These are phyloP conservation scores for Ophion obscuratus DNA, from an alignment of 2,888 invertebrate species.

Conservation along the genomic window DNA sequence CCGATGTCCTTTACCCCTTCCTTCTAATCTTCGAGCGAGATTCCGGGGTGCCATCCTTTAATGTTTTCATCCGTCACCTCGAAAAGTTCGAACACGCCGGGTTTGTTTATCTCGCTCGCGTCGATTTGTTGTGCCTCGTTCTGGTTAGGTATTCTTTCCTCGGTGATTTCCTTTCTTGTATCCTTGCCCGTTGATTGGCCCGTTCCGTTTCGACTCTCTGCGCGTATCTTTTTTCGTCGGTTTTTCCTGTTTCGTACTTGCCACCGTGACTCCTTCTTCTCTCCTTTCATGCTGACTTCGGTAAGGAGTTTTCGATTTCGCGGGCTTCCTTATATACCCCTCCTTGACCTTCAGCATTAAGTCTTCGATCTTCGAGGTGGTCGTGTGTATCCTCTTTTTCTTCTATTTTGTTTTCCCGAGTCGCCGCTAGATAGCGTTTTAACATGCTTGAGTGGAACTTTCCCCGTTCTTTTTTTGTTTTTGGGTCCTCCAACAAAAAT, in stretches of 20 bases:
- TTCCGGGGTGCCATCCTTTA: not conserved
- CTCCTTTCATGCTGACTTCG: too few relatives aligned
- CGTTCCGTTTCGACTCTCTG: not conserved
- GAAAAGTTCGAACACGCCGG: not conserved
- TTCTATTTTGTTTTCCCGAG: not conserved
- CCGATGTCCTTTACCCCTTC: not conserved
- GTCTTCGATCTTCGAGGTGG: not conserved
- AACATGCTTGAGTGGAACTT: slow-evolving; percentile 25
- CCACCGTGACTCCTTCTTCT: too few relatives aligned
- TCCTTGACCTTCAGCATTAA: not conserved
- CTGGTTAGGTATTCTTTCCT: not conserved
- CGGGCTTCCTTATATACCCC: too few relatives aligned
- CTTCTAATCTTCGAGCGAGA: not conserved
- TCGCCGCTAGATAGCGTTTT: not conserved
- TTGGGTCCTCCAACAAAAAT: slow-evolving; percentile 18
- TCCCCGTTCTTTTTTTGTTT: not conserved
- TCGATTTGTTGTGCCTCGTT: not conserved
- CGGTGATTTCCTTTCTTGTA: not conserved
- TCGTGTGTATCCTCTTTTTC: not conserved
- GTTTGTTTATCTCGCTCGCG: not conserved
- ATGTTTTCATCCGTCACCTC: not conserved
- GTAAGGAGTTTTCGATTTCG: too few relatives aligned
- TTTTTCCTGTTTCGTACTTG: not conserved
- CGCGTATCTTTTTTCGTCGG: not conserved
- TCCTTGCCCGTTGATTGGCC: not conserved